These are phyloP conservation scores for Argentina silus DNA, from an alignment of 2,797 vertebrate species.

Conservation along the genomic window DNA sequence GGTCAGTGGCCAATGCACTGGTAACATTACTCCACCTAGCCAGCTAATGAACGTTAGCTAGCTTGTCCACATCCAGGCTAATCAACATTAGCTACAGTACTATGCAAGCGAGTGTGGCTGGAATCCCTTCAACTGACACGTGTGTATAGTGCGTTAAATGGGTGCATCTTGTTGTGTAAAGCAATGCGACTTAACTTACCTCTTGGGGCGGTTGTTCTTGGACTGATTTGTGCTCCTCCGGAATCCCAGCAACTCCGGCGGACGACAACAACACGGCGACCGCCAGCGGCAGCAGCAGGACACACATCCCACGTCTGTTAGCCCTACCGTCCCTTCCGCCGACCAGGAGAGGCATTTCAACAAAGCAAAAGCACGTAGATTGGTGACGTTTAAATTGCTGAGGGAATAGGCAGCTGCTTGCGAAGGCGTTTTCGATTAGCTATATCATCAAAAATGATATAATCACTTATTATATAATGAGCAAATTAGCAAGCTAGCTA, in stretches of 20 bases:
- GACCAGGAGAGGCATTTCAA: constrained; percentile 64
- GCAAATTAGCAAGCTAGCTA: constrained; percentile 49
- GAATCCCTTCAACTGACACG: too few species aligned
- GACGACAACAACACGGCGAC: constrained; percentile 63
- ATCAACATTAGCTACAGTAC: too few species aligned
- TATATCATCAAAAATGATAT: background rate
- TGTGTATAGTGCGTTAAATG: background rate
- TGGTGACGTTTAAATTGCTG: background rate
- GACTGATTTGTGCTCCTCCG: constrained; percentile 69
- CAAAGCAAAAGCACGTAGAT: background rate
- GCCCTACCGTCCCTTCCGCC: constrained; percentile 52
- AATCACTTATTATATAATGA: constrained; percentile 39
- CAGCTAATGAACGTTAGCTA: too few species aligned
- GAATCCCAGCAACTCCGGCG: constrained; percentile 63
- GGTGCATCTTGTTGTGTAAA: background rate
- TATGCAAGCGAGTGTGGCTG: too few species aligned
- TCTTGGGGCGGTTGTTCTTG: constrained; percentile 65
- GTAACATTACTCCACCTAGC: too few species aligned
- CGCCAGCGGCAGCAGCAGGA: constrained; percentile 46
- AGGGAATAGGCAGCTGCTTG: background rate
- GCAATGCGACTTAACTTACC: constrained; percentile 49
- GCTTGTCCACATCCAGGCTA: too few species aligned
- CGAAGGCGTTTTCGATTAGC: background rate
- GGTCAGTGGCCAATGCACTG: too few species aligned
- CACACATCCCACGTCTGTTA: constrained; percentile 29